phyloP scores from a whole-genome alignment of 1,140 invertebrate species.

The Telenomus remus region DNA sequence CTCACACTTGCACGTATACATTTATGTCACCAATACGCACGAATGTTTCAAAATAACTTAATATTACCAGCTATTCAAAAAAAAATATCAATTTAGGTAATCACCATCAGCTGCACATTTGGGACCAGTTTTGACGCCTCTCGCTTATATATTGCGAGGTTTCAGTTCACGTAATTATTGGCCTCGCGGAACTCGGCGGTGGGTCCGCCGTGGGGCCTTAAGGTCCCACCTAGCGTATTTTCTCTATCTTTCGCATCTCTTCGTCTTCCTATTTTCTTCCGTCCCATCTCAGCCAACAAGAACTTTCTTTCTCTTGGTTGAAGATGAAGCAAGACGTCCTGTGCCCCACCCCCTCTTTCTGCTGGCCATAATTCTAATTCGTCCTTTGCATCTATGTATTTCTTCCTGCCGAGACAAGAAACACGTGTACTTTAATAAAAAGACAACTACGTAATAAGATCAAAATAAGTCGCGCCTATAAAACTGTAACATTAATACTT shows the following conservation, averaged over 20 bases:
- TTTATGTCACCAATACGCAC: too few species aligned
- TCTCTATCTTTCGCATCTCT: slow-evolving; percentile 32
- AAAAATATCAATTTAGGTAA: slow-evolving; percentile 76
- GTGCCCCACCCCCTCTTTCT: slow-evolving; percentile 13
- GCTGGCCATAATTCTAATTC: slow-evolving; percentile 17
- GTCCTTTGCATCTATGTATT: slow-evolving; percentile 53
- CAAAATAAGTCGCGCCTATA: slow-evolving; percentile 47
- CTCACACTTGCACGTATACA: too few species aligned
- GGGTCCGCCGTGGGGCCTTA: slow-evolving; percentile 64
- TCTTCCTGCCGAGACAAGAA: slow-evolving; percentile 52
- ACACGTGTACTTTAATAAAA: slow-evolving; percentile 53
- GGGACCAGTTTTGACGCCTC: slow-evolving; percentile 66
- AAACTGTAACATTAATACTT: slow-evolving; percentile 55
- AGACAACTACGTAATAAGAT: slow-evolving; percentile 47
- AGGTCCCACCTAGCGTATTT: slow-evolving; percentile 46
- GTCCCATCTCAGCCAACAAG: slow-evolving; percentile 23
- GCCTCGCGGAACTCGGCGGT: slow-evolving; percentile 74
- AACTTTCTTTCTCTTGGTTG: slow-evolving; percentile 25
- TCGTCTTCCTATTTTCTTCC: slow-evolving; percentile 33
- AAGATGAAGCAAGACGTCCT: neutral
- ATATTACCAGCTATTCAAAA: slow-evolving; percentile 68
- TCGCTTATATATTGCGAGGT: slow-evolving; percentile 62
- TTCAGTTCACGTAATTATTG: slow-evolving; percentile 72
- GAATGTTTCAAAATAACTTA: slow-evolving; percentile 72
- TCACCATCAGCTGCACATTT: slow-evolving; percentile 62